phyloP scores from a whole-genome alignment of 2,113 vertebrate genomes.

The Miniopterus natalensis region DNA sequence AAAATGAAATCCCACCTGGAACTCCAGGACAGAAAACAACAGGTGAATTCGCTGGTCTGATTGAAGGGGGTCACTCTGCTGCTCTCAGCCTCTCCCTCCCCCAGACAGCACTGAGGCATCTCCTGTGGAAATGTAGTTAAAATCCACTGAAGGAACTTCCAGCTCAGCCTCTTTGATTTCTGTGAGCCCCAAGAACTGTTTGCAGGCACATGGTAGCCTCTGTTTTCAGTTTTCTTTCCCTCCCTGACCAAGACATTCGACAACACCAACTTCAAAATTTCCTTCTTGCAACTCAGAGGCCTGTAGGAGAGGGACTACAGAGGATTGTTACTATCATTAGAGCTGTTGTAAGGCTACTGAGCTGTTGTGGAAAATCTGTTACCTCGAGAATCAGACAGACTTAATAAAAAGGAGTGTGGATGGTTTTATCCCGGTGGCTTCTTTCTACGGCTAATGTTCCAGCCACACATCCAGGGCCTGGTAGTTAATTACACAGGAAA shows the following conservation, averaged over 20 bases:
- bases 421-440: conserved; percentile 77
- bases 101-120: not conserved
- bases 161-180: not conserved
- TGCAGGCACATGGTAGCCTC: not conserved
- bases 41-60: not conserved
- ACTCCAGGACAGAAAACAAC: not conserved
- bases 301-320: not conserved
- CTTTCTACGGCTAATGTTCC: conserved; percentile 70
- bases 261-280: not conserved
- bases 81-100: not conserved
- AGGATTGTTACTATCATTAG: not conserved
- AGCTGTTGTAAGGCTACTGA: not conserved
- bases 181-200: not conserved
- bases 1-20: conserved; percentile 1
- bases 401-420: conserved; percentile 68
- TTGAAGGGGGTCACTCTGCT: not conserved
- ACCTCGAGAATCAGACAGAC: conserved; percentile 68
- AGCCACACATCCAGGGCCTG: conserved; percentile 56
- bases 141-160: not conserved
- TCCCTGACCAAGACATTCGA: not conserved
- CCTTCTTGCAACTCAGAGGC: not conserved
- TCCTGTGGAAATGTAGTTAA: not conserved
- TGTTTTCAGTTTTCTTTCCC: conserved; percentile 14
- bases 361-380: conserved; percentile 61
- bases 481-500: conserved; percentile 79